phyloP scores from a whole-genome alignment of 2,888 invertebrate species.

The Artemia sp. region DNA sequence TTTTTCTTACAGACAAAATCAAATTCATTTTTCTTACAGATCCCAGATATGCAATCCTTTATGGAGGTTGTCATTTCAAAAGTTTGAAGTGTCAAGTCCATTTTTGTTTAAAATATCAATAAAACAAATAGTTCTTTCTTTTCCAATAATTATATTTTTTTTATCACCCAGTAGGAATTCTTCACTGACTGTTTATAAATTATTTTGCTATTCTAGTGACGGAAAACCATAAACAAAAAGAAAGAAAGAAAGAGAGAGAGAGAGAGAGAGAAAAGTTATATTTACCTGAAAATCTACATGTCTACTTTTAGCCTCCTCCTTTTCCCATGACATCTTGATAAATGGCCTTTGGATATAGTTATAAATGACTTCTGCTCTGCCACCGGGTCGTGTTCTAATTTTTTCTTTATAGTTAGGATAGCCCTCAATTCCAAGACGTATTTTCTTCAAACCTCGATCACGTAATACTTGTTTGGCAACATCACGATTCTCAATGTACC shows the following conservation, averaged over 20 bases:
- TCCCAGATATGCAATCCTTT: too few relatives aligned
- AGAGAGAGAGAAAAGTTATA: background rate
- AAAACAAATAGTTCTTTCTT: background rate
- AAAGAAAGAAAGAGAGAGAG: too few relatives aligned
- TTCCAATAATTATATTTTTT: too few relatives aligned
- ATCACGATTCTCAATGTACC: constrained; percentile 97
- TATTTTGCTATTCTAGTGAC: background rate
- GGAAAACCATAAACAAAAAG: too few relatives aligned
- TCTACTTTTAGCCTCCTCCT: constrained; percentile 94
- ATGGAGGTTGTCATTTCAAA: too few relatives aligned
- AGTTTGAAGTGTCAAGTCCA: too few relatives aligned
- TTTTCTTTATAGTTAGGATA: constrained; percentile 99
- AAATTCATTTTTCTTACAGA: too few relatives aligned
- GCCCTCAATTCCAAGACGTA: constrained; percentile 93
- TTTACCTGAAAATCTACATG: constrained; percentile 74
- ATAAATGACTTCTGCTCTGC: constrained; percentile 91
- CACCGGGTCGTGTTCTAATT: constrained; percentile 83
- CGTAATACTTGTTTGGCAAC: constrained; percentile 98
- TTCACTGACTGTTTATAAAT: too few relatives aligned
- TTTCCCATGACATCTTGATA: constrained; percentile 99
- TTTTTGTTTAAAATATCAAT: background rate
- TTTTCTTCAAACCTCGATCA: constrained; percentile 94
- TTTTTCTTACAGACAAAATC: too few relatives aligned
- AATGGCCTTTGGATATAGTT: constrained; percentile 99
- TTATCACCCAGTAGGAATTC: too few relatives aligned